These are phyloP conservation scores for Rattus norvegicus DNA, from an alignment of 2,113 vertebrate species.

Conservation along the genomic window GRCr8 NC_086020.1:245347001-245347500, in stretches of 20 bases:
- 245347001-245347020: not conserved
- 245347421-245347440: slow-evolving; percentile 59
- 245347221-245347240: accelerated
- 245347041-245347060: not conserved
- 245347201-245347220: slow-evolving; percentile 61
- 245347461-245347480: slow-evolving; percentile 27
- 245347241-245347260: not conserved
- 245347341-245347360: slow-evolving; percentile 73
- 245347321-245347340: slow-evolving; percentile 50
- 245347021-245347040: not conserved
- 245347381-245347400: slow-evolving; percentile 47
- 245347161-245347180: slow-evolving; percentile 32
- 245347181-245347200: slow-evolving; percentile 12
- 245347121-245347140: not conserved
- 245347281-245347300: slow-evolving; percentile 63
- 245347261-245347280: slow-evolving; percentile 42
- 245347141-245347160: slow-evolving; percentile 28
- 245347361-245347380: slow-evolving; percentile 68
- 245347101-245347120: not conserved
- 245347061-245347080: not conserved
- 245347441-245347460: slow-evolving; percentile 57
- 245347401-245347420: not conserved
- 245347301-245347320: slow-evolving; percentile 59
- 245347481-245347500: slow-evolving; percentile 25
- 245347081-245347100: not conserved